Conservation (phyloP, 2,888 invertebrate genomes). For the Hymenopus coronatus region DNA sequence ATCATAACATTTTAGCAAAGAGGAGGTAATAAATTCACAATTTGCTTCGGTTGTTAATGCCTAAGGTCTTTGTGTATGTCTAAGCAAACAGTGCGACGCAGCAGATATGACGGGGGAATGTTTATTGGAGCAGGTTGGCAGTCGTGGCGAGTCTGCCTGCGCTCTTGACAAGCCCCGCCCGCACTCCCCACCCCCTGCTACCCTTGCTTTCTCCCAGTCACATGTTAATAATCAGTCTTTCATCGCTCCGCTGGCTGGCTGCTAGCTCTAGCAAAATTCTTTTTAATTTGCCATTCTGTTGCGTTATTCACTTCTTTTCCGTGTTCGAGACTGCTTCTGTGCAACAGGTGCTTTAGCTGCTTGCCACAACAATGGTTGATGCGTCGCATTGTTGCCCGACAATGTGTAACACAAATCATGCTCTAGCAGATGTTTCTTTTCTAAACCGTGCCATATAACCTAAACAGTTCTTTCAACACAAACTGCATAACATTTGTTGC, state of each 20-base stretch:
- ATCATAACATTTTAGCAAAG: too few relatives aligned
- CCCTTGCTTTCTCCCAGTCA: not conserved
- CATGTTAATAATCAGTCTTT: slow-evolving; percentile 10
- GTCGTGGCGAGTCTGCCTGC: too few relatives aligned
- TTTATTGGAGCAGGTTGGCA: not conserved
- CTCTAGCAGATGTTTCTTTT: too few relatives aligned
- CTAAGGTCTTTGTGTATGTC: too few relatives aligned
- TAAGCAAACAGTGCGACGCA: too few relatives aligned
- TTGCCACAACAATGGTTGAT: not conserved
- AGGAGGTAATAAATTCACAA: too few relatives aligned
- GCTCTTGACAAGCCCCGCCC: not conserved
- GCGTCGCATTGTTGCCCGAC: too few relatives aligned
- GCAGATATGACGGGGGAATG: not conserved
- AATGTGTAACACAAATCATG: too few relatives aligned
- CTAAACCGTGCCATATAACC: too few relatives aligned
- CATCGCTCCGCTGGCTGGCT: not conserved
- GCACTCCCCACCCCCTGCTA: not conserved
- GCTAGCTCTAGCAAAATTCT: not conserved
- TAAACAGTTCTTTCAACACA: too few relatives aligned
- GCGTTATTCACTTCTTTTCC: not conserved
- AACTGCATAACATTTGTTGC: too few relatives aligned
- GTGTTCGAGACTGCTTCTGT: not conserved
- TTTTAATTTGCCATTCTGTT: not conserved
- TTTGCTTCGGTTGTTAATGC: too few relatives aligned
- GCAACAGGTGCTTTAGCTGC: slow-evolving; percentile 1